phyloP scores from a whole-genome alignment of 2,797 vertebrate species.

The Anguilla pacifica region DNA sequence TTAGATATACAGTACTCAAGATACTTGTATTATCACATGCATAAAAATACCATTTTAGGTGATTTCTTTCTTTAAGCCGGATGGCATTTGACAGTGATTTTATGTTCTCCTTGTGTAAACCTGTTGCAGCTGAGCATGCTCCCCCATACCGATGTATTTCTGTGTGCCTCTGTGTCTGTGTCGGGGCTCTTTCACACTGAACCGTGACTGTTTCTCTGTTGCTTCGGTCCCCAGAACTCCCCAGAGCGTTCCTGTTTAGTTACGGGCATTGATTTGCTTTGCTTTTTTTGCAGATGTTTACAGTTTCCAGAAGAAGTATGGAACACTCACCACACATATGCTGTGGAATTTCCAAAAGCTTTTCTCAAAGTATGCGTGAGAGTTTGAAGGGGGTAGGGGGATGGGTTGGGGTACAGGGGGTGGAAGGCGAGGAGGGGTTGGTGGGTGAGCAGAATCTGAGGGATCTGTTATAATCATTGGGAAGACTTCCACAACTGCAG shows the following conservation, averaged over 20 bases:
- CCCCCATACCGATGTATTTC: no score
- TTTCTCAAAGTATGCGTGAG: not conserved
- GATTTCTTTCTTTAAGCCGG: not conserved
- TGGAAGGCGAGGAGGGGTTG: slow-evolving; percentile 16
- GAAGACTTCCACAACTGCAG: slow-evolving; percentile 56
- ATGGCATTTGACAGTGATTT: not conserved
- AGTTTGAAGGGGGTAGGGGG: not conserved
- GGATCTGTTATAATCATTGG: slow-evolving; percentile 46
- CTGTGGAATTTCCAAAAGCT: not conserved
- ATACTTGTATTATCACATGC: no score
- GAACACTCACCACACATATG: not conserved
- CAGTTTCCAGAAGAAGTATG: not conserved
- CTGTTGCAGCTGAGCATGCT: not conserved
- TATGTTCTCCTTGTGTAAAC: not conserved
- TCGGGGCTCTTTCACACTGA: not conserved
- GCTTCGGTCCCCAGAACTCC: not conserved
- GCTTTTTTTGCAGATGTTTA: slow-evolving; percentile 5
- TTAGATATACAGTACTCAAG: no score
- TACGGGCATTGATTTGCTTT: not conserved
- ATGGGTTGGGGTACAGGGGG: not conserved
- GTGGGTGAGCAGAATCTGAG: slow-evolving; percentile 45
- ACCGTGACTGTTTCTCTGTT: not conserved
- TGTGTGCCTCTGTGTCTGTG: not conserved
- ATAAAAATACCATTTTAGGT: no score
- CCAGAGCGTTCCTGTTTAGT: not conserved